Conservation (phyloP, 2,888 invertebrate species). For the Periphyllus acericola region DNA sequence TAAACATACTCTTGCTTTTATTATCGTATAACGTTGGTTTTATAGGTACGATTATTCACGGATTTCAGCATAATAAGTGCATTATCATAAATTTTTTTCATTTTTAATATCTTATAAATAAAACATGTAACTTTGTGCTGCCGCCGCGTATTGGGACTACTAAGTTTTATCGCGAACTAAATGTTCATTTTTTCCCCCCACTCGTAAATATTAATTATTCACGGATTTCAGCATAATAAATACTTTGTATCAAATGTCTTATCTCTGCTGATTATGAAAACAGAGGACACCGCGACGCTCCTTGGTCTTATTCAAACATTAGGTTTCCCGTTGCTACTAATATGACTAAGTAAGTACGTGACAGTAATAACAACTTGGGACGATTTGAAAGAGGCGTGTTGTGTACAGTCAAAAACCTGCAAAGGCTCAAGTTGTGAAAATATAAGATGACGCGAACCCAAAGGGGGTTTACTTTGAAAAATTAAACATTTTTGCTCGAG, state of each 20-base stretch:
- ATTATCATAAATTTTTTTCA: slow-evolving; percentile 31
- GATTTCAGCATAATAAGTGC: slow-evolving; percentile 31
- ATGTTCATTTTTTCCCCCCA: not conserved
- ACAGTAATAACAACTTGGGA: slow-evolving; percentile 23
- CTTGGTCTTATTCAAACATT: not conserved
- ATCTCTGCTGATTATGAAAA: slow-evolving; percentile 25
- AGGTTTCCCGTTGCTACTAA: not conserved
- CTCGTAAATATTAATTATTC: slow-evolving; percentile 42
- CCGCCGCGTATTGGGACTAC: slow-evolving; percentile 14
- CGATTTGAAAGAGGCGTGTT: not conserved
- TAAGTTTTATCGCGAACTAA: slow-evolving; percentile 14
- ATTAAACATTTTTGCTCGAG: not conserved
- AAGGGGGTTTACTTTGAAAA: slow-evolving; percentile 13
- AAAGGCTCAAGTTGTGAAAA: not conserved
- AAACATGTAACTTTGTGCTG: not conserved
- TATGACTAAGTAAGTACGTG: slow-evolving; percentile 48
- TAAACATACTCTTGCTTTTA: slow-evolving; percentile 40
- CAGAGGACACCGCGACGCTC: not conserved
- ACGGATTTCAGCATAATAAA: slow-evolving; percentile 35
- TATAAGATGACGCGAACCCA: not conserved
- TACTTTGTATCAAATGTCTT: slow-evolving; percentile 30
- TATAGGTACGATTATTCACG: slow-evolving; percentile 42
- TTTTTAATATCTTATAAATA: slow-evolving; percentile 44
- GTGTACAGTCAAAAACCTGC: not conserved
- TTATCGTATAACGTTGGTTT: slow-evolving; percentile 8